A percentile compares a stretch with the other conserved stretches of the same genome.
phyloP scores from a whole-genome alignment of 2,113 vertebrate genomes.

The Cisticola juncidis region DNA sequence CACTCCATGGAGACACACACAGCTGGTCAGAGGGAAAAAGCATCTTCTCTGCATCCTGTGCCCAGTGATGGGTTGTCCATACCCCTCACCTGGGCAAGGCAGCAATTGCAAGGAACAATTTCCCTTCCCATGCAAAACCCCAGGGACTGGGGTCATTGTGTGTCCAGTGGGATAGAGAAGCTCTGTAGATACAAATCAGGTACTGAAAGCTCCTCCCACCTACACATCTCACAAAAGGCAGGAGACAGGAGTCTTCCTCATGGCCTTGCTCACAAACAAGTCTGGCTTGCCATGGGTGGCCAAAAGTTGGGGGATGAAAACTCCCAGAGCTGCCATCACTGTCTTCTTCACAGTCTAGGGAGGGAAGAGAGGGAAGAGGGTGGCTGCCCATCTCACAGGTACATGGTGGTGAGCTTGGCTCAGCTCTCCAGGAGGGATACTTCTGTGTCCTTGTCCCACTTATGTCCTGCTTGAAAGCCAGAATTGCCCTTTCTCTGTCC shows the following conservation, averaged over 20 bases:
- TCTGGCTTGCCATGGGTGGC: background rate
- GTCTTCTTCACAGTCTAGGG: background rate
- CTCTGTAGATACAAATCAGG: background rate
- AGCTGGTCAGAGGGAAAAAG: background rate
- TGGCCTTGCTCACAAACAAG: background rate
- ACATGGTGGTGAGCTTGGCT: background rate
- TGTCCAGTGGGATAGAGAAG: background rate
- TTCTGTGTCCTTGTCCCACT: background rate
- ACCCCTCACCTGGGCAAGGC: background rate
- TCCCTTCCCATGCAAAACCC: background rate
- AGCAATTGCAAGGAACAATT: background rate
- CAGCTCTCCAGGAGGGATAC: background rate
- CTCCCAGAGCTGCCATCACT: background rate
- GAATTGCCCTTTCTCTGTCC: background rate
- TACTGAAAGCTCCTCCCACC: background rate
- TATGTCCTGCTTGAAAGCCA: background rate
- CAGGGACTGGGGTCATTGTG: background rate
- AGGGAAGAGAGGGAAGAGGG: background rate
- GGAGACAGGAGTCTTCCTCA: background rate
- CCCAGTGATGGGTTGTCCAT: background rate
- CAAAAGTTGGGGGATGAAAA: background rate
- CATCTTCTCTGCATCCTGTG: background rate
- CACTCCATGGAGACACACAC: background rate
- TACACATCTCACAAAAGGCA: background rate
- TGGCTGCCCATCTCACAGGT: background rate